These are phyloP conservation scores for Zelostemma sp. DNA, from an alignment of 1,140 invertebrate species.

Conservation along the genomic window DNA sequence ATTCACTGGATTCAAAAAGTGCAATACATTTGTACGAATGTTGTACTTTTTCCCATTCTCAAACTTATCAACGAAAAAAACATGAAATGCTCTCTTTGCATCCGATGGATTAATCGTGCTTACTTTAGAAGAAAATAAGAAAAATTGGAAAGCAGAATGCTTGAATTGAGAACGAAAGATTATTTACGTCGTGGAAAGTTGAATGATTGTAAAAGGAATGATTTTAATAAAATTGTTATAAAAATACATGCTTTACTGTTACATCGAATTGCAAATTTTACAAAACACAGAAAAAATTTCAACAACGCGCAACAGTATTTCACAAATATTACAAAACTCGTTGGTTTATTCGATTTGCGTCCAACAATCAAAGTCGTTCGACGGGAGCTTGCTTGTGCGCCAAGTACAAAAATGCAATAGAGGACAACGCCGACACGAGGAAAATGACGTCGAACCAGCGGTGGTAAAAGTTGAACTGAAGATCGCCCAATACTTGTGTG, in stretches of 20 bases:
- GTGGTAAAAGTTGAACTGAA: constrained; percentile 99
- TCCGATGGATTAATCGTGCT: constrained; percentile 21
- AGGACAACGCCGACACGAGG: constrained; percentile 94
- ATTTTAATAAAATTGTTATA: constrained; percentile 54
- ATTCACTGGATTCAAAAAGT: too few species aligned
- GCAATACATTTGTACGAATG: too few species aligned
- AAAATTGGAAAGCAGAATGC: constrained; percentile 33
- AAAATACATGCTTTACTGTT: constrained; percentile 26
- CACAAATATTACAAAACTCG: constrained; percentile 3
- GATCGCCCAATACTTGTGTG: constrained; percentile 96
- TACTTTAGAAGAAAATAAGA: constrained; percentile 39
- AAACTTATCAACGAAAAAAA: too few species aligned
- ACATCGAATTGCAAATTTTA: background rate
- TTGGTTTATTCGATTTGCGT: constrained; percentile 20
- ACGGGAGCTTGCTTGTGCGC: constrained; percentile 86
- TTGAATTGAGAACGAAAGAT: constrained; percentile 33
- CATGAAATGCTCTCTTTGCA: too few species aligned
- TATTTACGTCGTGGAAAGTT: constrained; percentile 47
- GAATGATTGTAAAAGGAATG: constrained; percentile 42
- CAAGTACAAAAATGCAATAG: constrained; percentile 95
- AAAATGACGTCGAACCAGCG: constrained; percentile 99
- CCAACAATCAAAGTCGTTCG: constrained; percentile 60
- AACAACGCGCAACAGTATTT: too few species aligned
- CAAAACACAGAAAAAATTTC: too few species aligned
- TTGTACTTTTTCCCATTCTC: too few species aligned